A percentile compares a stretch with the other conserved stretches of the same genome.
Conservation (phyloP, 2,113 vertebrate genomes). For the Oncorhynchus tshawytscha region DNA sequence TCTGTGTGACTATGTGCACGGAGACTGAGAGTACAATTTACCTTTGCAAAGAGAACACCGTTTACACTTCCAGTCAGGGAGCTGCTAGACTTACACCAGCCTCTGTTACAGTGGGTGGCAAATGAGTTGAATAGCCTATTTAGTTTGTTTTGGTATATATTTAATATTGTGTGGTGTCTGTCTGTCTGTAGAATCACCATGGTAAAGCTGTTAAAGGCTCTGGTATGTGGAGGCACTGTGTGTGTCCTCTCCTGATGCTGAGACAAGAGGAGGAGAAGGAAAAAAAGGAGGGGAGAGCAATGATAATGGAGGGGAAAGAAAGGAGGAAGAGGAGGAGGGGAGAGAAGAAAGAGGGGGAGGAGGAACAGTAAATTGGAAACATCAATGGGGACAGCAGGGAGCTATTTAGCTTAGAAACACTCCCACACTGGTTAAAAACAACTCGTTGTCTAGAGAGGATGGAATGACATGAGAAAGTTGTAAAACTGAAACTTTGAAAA, state of each 20-base stretch:
- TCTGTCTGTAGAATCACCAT: background rate
- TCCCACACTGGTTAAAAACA: conserved; percentile 16
- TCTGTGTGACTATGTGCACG: background rate
- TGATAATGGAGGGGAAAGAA: conserved; percentile 24
- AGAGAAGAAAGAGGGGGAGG: background rate
- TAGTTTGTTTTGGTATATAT: too few relatives aligned
- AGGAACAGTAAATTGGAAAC: background rate
- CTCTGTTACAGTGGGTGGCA: background rate
- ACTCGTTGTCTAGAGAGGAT: conserved; percentile 28
- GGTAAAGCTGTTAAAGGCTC: background rate
- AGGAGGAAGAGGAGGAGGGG: background rate
- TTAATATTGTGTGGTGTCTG: background rate
- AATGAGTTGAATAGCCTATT: background rate
- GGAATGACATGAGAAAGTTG: conserved; percentile 6
- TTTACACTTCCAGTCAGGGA: too few relatives aligned
- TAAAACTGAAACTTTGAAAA: conserved; percentile 27
- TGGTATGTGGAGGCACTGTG: conserved; percentile 11
- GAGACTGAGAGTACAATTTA: too few relatives aligned
- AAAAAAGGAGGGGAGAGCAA: conserved; percentile 21
- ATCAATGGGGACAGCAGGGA: conserved; percentile 24
- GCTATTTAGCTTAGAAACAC: conserved; percentile 19
- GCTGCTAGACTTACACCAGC: too few relatives aligned
- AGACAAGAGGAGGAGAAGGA: conserved; percentile 14
- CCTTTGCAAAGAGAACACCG: too few relatives aligned
- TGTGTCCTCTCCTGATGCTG: conserved; percentile 13